A percentile compares a stretch with the other conserved stretches of the same genome.
These are phyloP conservation scores for Ooceraea biroi DNA, from an alignment of 1,140 invertebrate species.

Conservation along the genomic window DNA sequence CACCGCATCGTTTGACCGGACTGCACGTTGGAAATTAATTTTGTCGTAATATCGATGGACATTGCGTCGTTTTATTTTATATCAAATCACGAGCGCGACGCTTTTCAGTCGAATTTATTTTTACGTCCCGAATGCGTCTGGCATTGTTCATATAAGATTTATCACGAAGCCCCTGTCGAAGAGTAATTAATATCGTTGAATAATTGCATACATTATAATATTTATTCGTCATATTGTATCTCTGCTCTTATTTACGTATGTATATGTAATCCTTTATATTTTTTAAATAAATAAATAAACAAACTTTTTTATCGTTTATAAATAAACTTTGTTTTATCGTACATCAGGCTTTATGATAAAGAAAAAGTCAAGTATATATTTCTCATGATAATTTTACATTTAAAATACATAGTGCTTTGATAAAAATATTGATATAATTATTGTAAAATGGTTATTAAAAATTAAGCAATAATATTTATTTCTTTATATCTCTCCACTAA, in stretches of 20 bases:
- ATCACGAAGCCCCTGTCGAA: constrained; percentile 3
- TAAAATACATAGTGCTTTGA: too few relatives aligned
- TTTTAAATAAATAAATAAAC: too few relatives aligned
- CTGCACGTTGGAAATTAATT: constrained; percentile 10
- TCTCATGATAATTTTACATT: too few relatives aligned
- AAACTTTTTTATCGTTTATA: too few relatives aligned
- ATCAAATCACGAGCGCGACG: constrained; percentile 29
- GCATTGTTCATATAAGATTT: constrained; percentile 40
- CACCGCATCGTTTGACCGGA: background rate
- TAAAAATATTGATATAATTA: too few relatives aligned
- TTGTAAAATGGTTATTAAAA: too few relatives aligned
- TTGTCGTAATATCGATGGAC: constrained; percentile 38
- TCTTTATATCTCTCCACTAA: background rate
- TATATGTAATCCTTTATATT: too few relatives aligned
- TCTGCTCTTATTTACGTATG: too few relatives aligned
- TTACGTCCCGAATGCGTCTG: constrained; percentile 4
- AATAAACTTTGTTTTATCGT: too few relatives aligned
- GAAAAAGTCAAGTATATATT: too few relatives aligned
- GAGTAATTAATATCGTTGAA: constrained; percentile 47
- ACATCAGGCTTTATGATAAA: too few relatives aligned
- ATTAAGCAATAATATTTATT: too few relatives aligned
- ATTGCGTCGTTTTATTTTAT: constrained; percentile 44
- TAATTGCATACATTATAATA: constrained; percentile 8
- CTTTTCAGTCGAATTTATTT: constrained; percentile 39
- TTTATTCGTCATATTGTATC: background rate